Base-by-base conservation (phyloP, 2,888 invertebrate species). In the Amiota mariae region DNA sequence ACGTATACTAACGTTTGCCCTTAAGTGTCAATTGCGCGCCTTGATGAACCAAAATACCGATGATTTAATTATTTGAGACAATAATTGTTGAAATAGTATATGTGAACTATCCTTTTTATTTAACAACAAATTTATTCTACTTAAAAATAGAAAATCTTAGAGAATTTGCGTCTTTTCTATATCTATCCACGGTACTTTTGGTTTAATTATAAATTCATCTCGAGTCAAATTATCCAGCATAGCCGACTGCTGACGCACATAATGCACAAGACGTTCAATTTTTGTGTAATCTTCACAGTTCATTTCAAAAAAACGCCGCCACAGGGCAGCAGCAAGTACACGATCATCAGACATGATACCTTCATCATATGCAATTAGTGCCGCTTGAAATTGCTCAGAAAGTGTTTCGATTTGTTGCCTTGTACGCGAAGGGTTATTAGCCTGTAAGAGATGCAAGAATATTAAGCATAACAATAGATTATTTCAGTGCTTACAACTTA, bases 331-430 rank as follows among this genome's bases (percentile, higher is more conserved):
- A 48, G 97, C 97, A 78, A 98, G 88, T 8, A 94, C 91, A 82
- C 91, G 93, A 87, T 98, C 98, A 86, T 94, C 93, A 13, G 92
- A 91, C 80, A 93, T 90, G 15, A 97, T 89, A 2, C 97, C 97
- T 91, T 97, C 97, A 89, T 98, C 97, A 85, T 97, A 97, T 0
- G 93, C 93, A 75, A 97, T 92, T 13, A 97, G 87, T 8, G 95
- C 93, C 1, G 96, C 96, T 90, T 96, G 94, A 87, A 97, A 95
- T 85, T 97, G 95, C 80, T 95, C 92, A 1, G 94, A 93, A 24
- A 97, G 88, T 72, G 93, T 92, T 49, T 91, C 81, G 0, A 96
- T 91, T 89, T 95, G 94, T 73, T 92, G 91, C 73, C 92, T 92
- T 36, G 94, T 92, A 77, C 92, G 91, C 1, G 93, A 90, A 64